Base-by-base conservation (phyloP, 53 echinoderm and acorn worm genomes). In the Hippasteria phrygiana region DNA sequence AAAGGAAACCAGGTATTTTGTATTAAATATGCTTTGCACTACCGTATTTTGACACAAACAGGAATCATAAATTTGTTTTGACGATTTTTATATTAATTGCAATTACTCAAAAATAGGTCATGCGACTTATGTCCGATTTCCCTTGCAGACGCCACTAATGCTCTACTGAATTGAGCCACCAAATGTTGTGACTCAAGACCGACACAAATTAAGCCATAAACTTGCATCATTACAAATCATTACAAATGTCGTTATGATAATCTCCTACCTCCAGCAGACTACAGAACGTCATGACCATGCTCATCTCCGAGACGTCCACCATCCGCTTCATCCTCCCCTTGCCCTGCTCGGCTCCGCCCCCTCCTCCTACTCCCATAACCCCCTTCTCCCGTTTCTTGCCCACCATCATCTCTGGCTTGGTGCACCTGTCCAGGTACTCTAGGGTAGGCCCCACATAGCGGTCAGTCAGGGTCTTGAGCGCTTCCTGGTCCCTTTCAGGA, bases 231-330 rank as follows among this genome's bases (percentile, higher is more conserved):
- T 14, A 18, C 59, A 64, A 64, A 2, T 56, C 37, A 33, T 81
- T n/a, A n/a, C n/a, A n/a, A n/a, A n/a, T n/a, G n/a, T n/a, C n/a
- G n/a, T n/a, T n/a, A n/a, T 3, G 17, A 66, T 66, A 10, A 10
- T 66, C 67, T 66, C 32, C 22, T 78, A 97, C 97, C 95, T 97
- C 97, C 29, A 97, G 64, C 51, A 97, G 88, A 55, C 77, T 90
- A 70, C 95, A 97, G 78, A 97, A 94, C 3, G 94, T 95, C 34
- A 73, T 50, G 56, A 97, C 97, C 94, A 97, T 95, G 79, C 94
- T 97, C 48, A 94, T 91, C 35, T 97, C 95, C 12, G 83, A 91
- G 22, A 92, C 88, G 66, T 97, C 94, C 53, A 97, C 75, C 38
- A 95, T 90, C 62, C 94, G 62, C 75, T 88, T 96, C 93, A 96